Base-by-base conservation (phyloP, 2,797 vertebrate species). In the Aphelocoma californica region DNA sequence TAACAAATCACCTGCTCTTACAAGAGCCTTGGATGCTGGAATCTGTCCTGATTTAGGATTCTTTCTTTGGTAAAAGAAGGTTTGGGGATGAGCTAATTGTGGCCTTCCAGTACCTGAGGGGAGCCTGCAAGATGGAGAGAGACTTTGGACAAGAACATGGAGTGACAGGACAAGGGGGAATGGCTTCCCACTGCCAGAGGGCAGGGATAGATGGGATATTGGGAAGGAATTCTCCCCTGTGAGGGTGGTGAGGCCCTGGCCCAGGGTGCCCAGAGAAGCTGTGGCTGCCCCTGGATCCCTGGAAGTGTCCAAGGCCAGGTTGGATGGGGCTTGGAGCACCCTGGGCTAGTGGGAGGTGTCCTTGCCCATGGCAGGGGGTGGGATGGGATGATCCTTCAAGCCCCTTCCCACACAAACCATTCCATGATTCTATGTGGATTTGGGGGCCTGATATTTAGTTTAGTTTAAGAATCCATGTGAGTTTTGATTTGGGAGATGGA, bases 241-340 rank as follows among this genome's bases (percentile, higher is more conserved):
- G 34, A 42, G 15, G 6, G 16, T 47, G 58, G 3, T 0, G 6
- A 60, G 12, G 5, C 31, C 14, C 38, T 58, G 65, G 50, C 18
- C 40, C 3, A 45, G 29, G 7, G 0, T 64, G 0, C 3, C 25
- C 45, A 58, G n/a, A 40, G 34, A 12, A 47, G 18, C 25, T 72
- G 31, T 48, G 11, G 31, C 13, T 72, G 53, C 1, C 23, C 16
- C 40, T 69, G 64, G 40, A 66, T 36, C 40, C 34, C 17, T 79
- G 60, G 40, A 10, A 36, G 14, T 36, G 34, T 7, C 34, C 47
- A 36, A 42, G 19, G 7, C 11, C 23, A n/a, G 15, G 50, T 0
- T 36, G 15, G 18, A 47, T 0, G 0, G 26, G 17, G 4, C 9
- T 66, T 60, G 40, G 26, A 54, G 1, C 10, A 78, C 0, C 7